Conservation (phyloP, 2,888 invertebrate species). For the Orthosia gracilis region DNA sequence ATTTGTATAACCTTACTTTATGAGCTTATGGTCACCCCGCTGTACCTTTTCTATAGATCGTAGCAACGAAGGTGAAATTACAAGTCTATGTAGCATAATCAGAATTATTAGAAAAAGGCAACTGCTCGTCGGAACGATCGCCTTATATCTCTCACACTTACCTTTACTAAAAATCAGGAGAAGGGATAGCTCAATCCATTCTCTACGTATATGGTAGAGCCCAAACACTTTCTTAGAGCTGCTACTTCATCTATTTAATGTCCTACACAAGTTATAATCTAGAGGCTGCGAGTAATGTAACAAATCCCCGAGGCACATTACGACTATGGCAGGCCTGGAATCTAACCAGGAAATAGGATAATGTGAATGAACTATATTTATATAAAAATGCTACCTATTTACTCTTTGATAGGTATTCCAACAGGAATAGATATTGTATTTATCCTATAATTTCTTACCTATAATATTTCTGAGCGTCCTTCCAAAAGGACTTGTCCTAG, state of each 20-base stretch:
- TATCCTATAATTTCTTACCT: not conserved
- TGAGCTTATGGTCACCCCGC: no score
- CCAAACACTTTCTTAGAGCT: conserved; percentile 44
- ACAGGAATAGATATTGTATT: not conserved
- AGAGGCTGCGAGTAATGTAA: conserved; percentile 39
- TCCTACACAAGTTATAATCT: conserved; percentile 53
- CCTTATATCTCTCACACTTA: not conserved
- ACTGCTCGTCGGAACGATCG: not conserved
- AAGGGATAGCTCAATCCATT: not conserved
- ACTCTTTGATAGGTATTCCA: not conserved
- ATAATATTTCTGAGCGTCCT: not conserved
- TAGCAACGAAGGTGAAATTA: not conserved
- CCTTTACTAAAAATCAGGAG: not conserved
- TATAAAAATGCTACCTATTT: conserved; percentile 36
- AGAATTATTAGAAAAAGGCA: not conserved
- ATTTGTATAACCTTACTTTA: no score
- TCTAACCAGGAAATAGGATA: conserved; percentile 38
- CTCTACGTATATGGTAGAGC: not conserved
- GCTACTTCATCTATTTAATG: conserved; percentile 58
- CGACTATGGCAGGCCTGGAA: conserved; percentile 11
- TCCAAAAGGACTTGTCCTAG: not conserved
- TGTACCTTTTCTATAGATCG: not conserved
- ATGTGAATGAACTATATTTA: conserved; percentile 36
- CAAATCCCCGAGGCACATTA: conserved; percentile 52
- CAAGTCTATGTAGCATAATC: not conserved